A percentile compares a stretch with the other conserved stretches of the same genome.
These are phyloP conservation scores for Choloepus didactylus DNA, from an alignment of 2,797 vertebrate genomes.

Conservation along the genomic window DNA sequence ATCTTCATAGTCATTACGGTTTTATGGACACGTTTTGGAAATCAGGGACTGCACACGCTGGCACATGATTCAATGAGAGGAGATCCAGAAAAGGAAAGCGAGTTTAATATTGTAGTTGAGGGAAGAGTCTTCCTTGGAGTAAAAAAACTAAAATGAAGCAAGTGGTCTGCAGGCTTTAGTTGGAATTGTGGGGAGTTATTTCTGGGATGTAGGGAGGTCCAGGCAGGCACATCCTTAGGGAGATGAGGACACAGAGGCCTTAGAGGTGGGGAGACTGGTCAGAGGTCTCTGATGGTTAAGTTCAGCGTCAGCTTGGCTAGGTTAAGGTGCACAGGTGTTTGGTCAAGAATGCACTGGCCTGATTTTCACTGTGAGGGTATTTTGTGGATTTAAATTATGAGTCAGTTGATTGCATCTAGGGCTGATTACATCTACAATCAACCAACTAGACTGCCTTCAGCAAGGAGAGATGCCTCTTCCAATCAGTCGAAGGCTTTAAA, in stretches of 20 bases:
- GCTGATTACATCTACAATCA: too few species aligned
- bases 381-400: too few species aligned
- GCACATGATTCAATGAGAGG: slow-evolving; percentile 76
- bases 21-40: slow-evolving; percentile 87
- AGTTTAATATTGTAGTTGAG: slow-evolving; percentile 76
- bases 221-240: neutral
- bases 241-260: neutral
- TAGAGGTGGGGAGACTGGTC: neutral
- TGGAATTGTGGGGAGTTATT: neutral
- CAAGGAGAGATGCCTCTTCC: too few species aligned
- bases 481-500: too few species aligned
- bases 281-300: neutral
- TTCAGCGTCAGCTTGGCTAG: too few species aligned
- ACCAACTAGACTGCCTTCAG: too few species aligned
- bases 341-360: too few species aligned
- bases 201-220: neutral
- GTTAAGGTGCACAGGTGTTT: too few species aligned
- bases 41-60: slow-evolving; percentile 80
- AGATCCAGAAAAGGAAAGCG: slow-evolving; percentile 74
- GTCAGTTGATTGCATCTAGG: too few species aligned
- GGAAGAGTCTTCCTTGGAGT: slow-evolving; percentile 71
- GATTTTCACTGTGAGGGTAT: too few species aligned
- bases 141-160: slow-evolving; percentile 64
- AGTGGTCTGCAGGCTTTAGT: neutral
- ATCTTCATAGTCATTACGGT: slow-evolving; percentile 85